A percentile compares a stretch with the other conserved stretches of the same genome.
Evolutionary conservation across 2,113 vertebrate genomes (phyloP).

Genomic region (Alligator sinensis): DNA sequence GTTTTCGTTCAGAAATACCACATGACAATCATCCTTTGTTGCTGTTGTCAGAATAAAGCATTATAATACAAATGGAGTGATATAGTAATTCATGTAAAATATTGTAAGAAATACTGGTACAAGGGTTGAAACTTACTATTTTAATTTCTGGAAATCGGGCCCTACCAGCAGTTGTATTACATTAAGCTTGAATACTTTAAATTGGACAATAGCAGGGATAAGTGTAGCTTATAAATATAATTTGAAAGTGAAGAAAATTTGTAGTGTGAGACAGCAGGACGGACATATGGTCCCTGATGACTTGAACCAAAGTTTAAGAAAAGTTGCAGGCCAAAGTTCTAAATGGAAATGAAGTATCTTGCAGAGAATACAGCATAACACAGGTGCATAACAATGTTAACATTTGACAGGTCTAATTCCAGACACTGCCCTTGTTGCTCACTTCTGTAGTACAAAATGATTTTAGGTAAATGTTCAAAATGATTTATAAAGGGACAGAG

Average conservation of each 20-base stretch:
- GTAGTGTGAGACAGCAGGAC: neutral
- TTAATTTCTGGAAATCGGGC: too few species aligned
- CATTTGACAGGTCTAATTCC: neutral
- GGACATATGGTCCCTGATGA: neutral
- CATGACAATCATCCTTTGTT: neutral
- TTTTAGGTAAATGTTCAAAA: neutral
- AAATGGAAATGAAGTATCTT: neutral
- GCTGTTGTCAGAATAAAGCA: neutral
- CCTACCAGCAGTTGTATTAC: too few species aligned
- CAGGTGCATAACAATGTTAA: neutral
- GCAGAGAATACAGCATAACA: neutral
- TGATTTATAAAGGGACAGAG: neutral
- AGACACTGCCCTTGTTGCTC: accelerated
- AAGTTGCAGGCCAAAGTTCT: neutral
- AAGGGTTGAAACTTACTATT: neutral
- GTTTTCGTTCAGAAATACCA: neutral
- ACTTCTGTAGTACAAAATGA: neutral
- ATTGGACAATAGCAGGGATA: neutral
- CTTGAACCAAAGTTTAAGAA: neutral
- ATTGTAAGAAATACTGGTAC: neutral
- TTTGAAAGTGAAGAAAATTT: neutral
- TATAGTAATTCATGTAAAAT: neutral
- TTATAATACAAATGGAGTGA: neutral
- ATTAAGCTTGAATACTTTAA: too few species aligned
- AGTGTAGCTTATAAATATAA: neutral